Conservation (phyloP, 2,113 vertebrate species). For the Sceloporus tristichus region DNA sequence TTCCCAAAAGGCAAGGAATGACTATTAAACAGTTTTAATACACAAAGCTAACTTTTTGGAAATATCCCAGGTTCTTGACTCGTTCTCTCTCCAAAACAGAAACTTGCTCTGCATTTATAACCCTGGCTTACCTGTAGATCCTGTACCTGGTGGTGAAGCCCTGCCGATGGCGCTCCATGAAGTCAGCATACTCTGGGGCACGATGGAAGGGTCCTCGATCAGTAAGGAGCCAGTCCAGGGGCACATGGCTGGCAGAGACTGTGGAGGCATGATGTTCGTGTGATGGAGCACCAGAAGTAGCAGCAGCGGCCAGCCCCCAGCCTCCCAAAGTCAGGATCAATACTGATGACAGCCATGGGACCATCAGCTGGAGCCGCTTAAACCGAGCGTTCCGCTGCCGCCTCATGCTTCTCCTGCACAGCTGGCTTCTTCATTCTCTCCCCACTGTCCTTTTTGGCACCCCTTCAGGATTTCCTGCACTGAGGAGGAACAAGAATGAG, state of each 20-base stretch:
- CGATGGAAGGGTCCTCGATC: slow-evolving; percentile 96
- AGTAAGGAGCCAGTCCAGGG: slow-evolving; percentile 95
- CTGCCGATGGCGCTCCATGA: slow-evolving; percentile 94
- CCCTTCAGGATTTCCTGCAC: slow-evolving; percentile 69
- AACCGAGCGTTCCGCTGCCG: slow-evolving; percentile 78
- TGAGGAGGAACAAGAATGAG: slow-evolving; percentile 42
- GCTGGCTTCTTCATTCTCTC: slow-evolving; percentile 85
- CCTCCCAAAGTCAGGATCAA: slow-evolving; percentile 55
- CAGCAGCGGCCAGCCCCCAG: slow-evolving; percentile 55
- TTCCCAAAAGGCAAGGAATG: background rate
- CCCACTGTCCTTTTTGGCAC: slow-evolving; percentile 48
- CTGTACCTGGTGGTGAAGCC: slow-evolving; percentile 98
- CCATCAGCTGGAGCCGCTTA: slow-evolving; percentile 83
- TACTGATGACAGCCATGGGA: slow-evolving; percentile 77
- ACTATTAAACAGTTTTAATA: background rate
- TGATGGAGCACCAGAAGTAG: slow-evolving; percentile 35
- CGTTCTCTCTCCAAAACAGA: background rate
- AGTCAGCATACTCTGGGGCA: slow-evolving; percentile 94
- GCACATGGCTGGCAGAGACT: slow-evolving; percentile 66
- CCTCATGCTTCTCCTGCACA: slow-evolving; percentile 85
- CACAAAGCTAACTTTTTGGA: background rate
- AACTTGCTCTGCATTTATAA: accelerated
- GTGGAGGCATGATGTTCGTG: slow-evolving; percentile 69
- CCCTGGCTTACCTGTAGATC: slow-evolving; percentile 93
- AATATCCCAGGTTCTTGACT: background rate